phyloP scores from a whole-genome alignment of 2,888 invertebrate species.

The Drosophila paracracens region DNA sequence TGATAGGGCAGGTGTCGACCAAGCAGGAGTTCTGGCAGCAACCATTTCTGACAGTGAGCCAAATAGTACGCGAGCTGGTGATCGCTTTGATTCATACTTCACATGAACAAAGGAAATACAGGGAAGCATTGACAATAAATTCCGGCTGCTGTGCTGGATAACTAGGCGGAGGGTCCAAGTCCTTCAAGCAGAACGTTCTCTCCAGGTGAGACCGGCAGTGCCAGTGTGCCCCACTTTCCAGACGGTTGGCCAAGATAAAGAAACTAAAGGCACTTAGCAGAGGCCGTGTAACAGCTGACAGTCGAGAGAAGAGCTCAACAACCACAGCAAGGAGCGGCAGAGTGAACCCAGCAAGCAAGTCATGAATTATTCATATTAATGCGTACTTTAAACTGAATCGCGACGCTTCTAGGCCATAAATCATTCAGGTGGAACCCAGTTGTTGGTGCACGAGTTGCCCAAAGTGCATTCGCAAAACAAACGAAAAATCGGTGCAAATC shows the following conservation, averaged over 20 bases:
- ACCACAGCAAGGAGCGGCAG: not conserved
- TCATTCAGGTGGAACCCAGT: slow-evolving; percentile 28
- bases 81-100: slow-evolving; percentile 56
- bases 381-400: slow-evolving; percentile 28
- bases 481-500: slow-evolving; percentile 4
- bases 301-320: not conserved
- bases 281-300: not conserved
- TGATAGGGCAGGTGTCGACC: slow-evolving; percentile 2
- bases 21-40: not conserved
- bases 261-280: slow-evolving; percentile 14
- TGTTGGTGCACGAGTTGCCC: slow-evolving; percentile 22
- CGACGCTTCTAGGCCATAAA: slow-evolving; percentile 32
- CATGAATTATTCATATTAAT: slow-evolving; percentile 36
- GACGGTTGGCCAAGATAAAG: slow-evolving; percentile 4
- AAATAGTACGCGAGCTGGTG: slow-evolving; percentile 31
- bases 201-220: slow-evolving; percentile 10
- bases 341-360: slow-evolving; percentile 7
- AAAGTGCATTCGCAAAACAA: slow-evolving; percentile 10
- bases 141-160: slow-evolving; percentile 18
- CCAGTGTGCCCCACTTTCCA: not conserved
- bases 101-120: slow-evolving; percentile 27
- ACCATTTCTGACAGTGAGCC: not conserved
- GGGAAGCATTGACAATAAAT: slow-evolving; percentile 22
- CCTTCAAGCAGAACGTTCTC: slow-evolving; percentile 19
- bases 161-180: slow-evolving; percentile 6